phyloP scores from a whole-genome alignment of 1,140 invertebrate genomes.

The Vollenhovia emeryi region DNA sequence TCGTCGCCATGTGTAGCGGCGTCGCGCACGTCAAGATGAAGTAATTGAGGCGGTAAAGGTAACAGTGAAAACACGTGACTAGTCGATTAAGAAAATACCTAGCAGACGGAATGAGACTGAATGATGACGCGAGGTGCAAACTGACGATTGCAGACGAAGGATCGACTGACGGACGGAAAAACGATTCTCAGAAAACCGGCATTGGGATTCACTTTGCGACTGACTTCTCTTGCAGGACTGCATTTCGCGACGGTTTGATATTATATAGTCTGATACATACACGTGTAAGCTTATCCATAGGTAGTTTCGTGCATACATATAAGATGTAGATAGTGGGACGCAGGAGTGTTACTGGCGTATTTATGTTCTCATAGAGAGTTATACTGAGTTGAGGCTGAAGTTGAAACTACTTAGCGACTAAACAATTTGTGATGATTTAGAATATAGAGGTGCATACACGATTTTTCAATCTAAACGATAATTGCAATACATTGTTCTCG shows the following conservation, averaged over 20 bases:
- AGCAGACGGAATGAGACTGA: no score
- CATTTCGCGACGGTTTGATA: conserved; percentile 22
- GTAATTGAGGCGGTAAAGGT: not conserved
- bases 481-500: conserved; percentile 8
- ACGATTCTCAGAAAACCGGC: not conserved
- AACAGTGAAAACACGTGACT: conserved; percentile 73
- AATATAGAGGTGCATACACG: not conserved
- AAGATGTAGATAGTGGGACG: not conserved
- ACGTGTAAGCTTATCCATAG: conserved; percentile 10
- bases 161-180: not conserved
- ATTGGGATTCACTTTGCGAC: not conserved
- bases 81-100: conserved; percentile 73
- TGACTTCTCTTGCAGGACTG: conserved; percentile 2
- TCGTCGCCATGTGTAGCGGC: not conserved
- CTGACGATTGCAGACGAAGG: not conserved
- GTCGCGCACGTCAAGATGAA: not conserved
- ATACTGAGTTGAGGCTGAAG: not conserved
- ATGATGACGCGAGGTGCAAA: not conserved
- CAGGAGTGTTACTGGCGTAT: not conserved
- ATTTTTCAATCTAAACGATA: conserved; percentile 17
- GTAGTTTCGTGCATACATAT: not conserved
- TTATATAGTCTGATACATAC: conserved; percentile 38
- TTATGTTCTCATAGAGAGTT: not conserved
- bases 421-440: conserved; percentile 43
- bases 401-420: conserved; percentile 17